These are phyloP conservation scores for Trachurus trachurus DNA, from an alignment of 2,797 vertebrate genomes.

Conservation along the genomic window DNA sequence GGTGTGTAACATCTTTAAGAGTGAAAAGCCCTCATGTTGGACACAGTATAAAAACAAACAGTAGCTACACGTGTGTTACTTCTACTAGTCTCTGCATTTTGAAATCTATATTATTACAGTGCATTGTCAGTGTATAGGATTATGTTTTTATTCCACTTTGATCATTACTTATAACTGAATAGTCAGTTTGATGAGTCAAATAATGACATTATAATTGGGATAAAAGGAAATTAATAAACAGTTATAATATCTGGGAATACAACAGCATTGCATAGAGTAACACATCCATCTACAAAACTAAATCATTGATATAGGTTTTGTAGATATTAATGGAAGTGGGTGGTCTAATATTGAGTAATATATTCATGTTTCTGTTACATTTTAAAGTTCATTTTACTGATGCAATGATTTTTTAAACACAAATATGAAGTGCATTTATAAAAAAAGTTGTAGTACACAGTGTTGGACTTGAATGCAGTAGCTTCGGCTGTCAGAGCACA, in stretches of 20 bases:
- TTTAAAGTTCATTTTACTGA: background rate
- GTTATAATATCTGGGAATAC: background rate
- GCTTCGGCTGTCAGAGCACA: background rate
- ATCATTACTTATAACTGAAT: slow-evolving; percentile 5
- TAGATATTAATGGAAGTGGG: too few species aligned
- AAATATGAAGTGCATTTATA: background rate
- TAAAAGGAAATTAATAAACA: background rate
- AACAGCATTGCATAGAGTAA: background rate
- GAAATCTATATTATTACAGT: background rate
- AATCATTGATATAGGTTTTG: background rate
- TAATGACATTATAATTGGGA: background rate
- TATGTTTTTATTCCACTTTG: background rate
- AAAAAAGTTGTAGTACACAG: background rate
- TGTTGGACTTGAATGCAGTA: background rate
- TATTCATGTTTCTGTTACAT: background rate
- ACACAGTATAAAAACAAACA: background rate
- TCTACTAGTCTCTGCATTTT: too few species aligned
- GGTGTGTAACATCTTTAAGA: background rate
- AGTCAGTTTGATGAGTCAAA: background rate
- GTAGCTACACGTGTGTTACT: background rate
- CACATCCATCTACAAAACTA: too few species aligned
- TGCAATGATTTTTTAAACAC: too few species aligned
- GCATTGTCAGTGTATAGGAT: background rate
- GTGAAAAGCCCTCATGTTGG: background rate
- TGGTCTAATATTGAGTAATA: background rate